A percentile compares a stretch with the other conserved stretches of the same genome.
Conservation (phyloP, 2,888 invertebrate species). For the Tolmerus cingulatus region DNA sequence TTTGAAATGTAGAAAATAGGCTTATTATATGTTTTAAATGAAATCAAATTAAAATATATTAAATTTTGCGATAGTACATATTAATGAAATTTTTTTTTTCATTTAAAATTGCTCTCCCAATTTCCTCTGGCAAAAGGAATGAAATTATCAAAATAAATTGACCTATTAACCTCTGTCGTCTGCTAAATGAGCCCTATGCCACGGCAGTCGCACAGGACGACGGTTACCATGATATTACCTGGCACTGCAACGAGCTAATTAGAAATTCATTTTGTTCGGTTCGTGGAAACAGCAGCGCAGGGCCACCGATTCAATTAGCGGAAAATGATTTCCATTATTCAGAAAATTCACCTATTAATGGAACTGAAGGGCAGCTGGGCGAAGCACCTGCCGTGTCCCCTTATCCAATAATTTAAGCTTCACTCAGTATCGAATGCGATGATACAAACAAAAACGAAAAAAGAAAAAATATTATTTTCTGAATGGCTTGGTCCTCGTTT, state of each 20-base stretch:
- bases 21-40: not conserved
- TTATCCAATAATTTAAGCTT: not conserved
- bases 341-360: slow-evolving; percentile 3
- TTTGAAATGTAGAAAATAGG: not conserved
- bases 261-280: not conserved
- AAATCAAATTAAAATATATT: not conserved
- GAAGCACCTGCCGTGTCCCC: not conserved
- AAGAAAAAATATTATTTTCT: not conserved
- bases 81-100: too few species aligned
- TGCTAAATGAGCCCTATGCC: not conserved
- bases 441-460: not conserved
- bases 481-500: not conserved
- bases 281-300: not conserved
- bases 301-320: not conserved
- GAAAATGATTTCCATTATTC: not conserved
- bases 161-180: not conserved
- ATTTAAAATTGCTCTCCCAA: not conserved
- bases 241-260: not conserved
- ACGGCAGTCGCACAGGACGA: not conserved
- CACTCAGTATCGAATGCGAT: not conserved
- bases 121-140: not conserved
- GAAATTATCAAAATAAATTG: not conserved
- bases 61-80: not conserved
- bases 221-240: not conserved
- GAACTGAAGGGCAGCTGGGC: not conserved